phyloP scores from a whole-genome alignment of 2,113 vertebrate genomes.

The Vulpes vulpes region DNA sequence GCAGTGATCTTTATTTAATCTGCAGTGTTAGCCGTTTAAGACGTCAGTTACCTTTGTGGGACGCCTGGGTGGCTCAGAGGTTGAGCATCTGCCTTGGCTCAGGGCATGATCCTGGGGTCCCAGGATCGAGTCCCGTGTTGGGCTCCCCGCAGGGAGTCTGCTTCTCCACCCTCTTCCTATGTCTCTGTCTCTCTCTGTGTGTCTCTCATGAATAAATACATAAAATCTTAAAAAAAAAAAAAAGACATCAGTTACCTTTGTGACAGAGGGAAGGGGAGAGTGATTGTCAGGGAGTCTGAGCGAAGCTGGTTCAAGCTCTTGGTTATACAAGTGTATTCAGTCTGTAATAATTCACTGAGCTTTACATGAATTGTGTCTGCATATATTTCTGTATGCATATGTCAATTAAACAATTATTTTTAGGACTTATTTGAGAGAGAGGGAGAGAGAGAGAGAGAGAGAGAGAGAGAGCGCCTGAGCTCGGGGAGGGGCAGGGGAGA shows the following conservation, averaged over 20 bases:
- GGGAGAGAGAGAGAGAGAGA: no score
- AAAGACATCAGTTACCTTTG: neutral
- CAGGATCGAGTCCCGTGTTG: no score
- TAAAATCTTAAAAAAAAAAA: no score
- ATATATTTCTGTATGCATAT: neutral
- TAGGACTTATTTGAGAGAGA: neutral
- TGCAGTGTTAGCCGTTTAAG: neutral
- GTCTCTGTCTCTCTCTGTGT: no score
- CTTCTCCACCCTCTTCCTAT: no score
- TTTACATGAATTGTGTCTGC: neutral
- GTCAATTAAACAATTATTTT: neutral
- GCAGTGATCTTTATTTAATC: neutral
- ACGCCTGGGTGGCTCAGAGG: no score
- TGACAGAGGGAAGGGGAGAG: neutral
- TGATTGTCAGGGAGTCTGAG: neutral
- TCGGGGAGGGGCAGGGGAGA: neutral
- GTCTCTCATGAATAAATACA: no score
- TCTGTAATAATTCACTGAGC: neutral
- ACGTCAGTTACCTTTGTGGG: neutral
- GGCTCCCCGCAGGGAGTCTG: no score
- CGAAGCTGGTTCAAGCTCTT: neutral
- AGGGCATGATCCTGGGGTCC: no score
- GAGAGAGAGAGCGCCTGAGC: neutral
- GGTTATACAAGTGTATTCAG: neutral
- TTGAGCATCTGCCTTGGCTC: no score